A percentile compares a stretch with the other conserved stretches of the same genome.
Conservation (phyloP, 2,113 vertebrate species). For the Zeus faber region DNA sequence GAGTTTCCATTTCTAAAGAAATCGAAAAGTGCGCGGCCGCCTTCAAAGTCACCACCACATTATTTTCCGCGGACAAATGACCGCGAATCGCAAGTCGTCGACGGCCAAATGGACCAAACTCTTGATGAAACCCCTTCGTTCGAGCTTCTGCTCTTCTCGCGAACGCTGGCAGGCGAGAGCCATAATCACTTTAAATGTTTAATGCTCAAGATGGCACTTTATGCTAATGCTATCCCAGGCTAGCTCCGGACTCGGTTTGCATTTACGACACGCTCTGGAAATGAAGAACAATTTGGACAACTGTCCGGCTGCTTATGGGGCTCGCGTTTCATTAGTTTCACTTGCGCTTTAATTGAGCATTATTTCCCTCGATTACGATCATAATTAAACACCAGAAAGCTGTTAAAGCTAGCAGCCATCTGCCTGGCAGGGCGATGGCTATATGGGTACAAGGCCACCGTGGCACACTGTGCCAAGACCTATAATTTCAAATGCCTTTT, state of each 20-base stretch:
- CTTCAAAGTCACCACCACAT: no score
- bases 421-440: conserved; percentile 63
- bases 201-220: conserved; percentile 24
- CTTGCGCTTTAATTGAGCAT: conserved; percentile 77
- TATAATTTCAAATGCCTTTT: conserved; percentile 29
- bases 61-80: no score
- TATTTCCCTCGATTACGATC: conserved; percentile 77
- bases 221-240: conserved; percentile 33
- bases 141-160: neutral
- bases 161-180: conserved; percentile 4
- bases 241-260: conserved; percentile 24
- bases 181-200: conserved; percentile 10
- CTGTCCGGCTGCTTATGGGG: conserved; percentile 61
- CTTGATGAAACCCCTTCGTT: no score
- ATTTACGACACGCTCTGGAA: conserved; percentile 43
- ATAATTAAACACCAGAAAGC: conserved; percentile 80
- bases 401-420: conserved; percentile 73
- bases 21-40: no score
- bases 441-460: conserved; percentile 55
- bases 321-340: conserved; percentile 75
- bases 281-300: conserved; percentile 60
- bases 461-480: conserved; percentile 36
- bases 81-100: no score
- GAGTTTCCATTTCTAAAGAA: no score
- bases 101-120: no score